phyloP scores from a whole-genome alignment of 2,113 vertebrate species.

The Beaufortia kweichowensis region DNA sequence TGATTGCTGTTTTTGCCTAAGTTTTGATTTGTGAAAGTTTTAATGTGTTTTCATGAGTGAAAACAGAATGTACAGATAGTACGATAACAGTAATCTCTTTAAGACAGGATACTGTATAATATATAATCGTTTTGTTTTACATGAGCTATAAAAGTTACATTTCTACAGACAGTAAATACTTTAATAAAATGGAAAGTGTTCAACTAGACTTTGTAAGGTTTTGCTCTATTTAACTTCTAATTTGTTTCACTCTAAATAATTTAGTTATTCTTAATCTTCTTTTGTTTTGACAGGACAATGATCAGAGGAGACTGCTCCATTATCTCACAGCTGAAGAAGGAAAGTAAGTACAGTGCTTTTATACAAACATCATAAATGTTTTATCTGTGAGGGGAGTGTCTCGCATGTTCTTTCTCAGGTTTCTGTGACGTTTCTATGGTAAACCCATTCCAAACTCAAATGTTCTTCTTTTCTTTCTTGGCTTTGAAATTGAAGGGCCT shows the following conservation, averaged over 20 bases:
- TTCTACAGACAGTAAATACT: background rate
- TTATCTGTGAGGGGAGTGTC: background rate
- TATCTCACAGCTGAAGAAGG: constrained; percentile 83
- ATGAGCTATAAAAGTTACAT: background rate
- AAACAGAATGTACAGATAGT: too few relatives aligned
- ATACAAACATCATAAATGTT: background rate
- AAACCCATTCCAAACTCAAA: background rate
- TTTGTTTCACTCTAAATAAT: background rate
- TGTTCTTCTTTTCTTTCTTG: background rate
- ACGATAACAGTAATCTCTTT: background rate
- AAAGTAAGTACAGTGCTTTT: constrained; percentile 77
- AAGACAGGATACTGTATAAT: background rate
- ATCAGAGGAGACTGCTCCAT: constrained; percentile 92
- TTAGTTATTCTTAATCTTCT: background rate
- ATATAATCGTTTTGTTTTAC: background rate
- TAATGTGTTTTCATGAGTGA: too few relatives aligned
- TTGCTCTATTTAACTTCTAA: background rate
- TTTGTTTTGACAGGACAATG: constrained; percentile 82
- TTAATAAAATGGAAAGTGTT: background rate
- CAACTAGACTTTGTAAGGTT: background rate
- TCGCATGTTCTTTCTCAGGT: background rate
- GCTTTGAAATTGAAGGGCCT: background rate
- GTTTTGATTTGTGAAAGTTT: too few relatives aligned
- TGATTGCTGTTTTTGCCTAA: too few relatives aligned
- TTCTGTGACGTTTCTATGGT: constrained; percentile 3